Base-by-base conservation (phyloP, 2,888 invertebrate species). In the Noctua fimbriata region DNA sequence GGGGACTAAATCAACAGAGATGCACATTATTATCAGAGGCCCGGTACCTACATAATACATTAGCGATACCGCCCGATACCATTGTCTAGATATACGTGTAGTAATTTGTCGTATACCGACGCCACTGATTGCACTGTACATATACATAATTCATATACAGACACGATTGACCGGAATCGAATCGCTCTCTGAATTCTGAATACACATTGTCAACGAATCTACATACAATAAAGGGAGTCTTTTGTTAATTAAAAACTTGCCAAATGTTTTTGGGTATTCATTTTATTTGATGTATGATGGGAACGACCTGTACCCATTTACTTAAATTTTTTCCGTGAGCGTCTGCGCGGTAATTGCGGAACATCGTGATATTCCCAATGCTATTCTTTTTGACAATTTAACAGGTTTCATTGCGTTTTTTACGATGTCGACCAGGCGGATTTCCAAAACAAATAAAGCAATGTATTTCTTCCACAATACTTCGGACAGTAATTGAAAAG, bases 31-130 rank as follows among this genome's bases (percentile, higher is more conserved):
- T 86, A 89, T 86, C 82, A 82, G 69, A 36, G 73, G 70, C 69
- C 69, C 74, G 69, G 44, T 74, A 85, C 79, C 78, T 82, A 83
- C 81, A 83, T 84, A 82, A 85, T 82, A 88, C 82, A 86, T 82
- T 84, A 78, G 78, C 76, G 86, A 85, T 85, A 85, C 80, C 86
- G 65, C 5, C 70, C 70, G 82, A 87, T 87, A 85, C 84, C 83
- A 89, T 89, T 89, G 90, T 88, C 86, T 86, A 69, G 82, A 84
- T 89, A 88, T 88, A 89, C 90, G 90, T 89, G 89, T 76, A 85
- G 88, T 84, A 85, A 89, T 89, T 89, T 86, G 90, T 90, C 89
- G 80, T 65, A 71, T 75, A 85, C 82, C 73, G 81, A 75, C 86
- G 83, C 74, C 71, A 79, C 85, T 86, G 88, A 88, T 86, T 89